Evolutionary conservation across 2,113 vertebrate species (phyloP), one percentile per base, ranked within the genome.

Genomic region (Pholis gunnellus): DNA sequence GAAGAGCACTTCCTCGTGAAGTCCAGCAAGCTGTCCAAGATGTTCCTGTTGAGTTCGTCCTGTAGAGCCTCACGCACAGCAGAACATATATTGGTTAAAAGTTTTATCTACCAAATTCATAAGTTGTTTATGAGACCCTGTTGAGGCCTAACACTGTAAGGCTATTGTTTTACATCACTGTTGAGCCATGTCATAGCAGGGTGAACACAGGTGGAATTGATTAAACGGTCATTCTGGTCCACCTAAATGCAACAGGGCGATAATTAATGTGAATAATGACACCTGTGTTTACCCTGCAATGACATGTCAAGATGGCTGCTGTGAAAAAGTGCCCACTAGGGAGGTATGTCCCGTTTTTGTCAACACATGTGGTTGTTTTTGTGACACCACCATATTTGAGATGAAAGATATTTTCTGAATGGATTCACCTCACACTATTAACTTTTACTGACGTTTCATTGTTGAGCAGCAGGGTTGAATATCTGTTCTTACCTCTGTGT

Each of bases 41-140:
- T 92, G 29, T 96, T 96, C 91, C 95, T 96, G 93, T 97, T 98
- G 86, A 99, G 94, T 59, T 98, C 93, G 40, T 99, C 96, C 88
- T 99, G 98, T 76, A 99, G 89, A 90, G 75, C 68, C 97, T 99
- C 7, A 57, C 17, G 63, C 1, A 6, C 1, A 29, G 20, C 6
- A 66, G 22, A 22, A 52, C 3, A 70, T 13, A 40, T 2, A 17
- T 6, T 20, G 20, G 34, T 69, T 40, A 4, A 36, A 46, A 27
- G n/a, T 20, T 17, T 34, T n/a, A 18, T 72, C 29, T 56, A n/a
- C 14, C 13, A 17, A 25, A 11, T 22, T 31, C 22, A 50, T 14
- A 14, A 29, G 31, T 4, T 64, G 44, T 27, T 29, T 27, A 11
- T 0, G 6, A 31, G 34, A 67, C 36, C 2, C 17, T 15, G 36